These are phyloP conservation scores for Phoebastria nigripes DNA, from an alignment of 2,797 vertebrate genomes.

Conservation along the genomic window DNA sequence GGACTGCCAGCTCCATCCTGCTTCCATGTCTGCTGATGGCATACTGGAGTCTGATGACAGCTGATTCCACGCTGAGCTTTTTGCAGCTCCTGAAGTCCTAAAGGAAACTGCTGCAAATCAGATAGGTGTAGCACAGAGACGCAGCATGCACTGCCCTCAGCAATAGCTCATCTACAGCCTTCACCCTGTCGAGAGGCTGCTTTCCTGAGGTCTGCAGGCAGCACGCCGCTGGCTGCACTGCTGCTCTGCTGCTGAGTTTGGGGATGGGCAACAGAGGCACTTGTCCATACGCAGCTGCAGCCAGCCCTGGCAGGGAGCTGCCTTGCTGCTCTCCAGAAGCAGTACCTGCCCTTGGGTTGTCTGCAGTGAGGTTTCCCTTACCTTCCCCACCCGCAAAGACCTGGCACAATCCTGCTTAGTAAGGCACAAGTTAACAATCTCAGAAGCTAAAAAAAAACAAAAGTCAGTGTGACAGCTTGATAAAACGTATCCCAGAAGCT, in stretches of 20 bases:
- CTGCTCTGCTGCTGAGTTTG: background rate
- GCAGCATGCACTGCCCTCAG: background rate
- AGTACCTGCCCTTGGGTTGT: rapidly evolving
- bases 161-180: background rate
- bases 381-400: rapidly evolving
- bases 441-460: background rate
- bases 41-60: background rate
- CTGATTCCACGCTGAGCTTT: background rate
- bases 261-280: background rate
- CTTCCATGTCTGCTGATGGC: background rate
- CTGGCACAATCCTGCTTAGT: background rate
- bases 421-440: background rate
- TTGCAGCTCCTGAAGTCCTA: background rate
- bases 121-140: rapidly evolving
- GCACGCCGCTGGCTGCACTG: rapidly evolving
- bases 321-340: background rate
- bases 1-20: background rate
- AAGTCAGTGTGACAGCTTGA: conserved; percentile 4
- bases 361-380: background rate
- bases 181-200: rapidly evolving
- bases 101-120: background rate
- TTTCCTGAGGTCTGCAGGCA: background rate
- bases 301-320: background rate
- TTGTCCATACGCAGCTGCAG: rapidly evolving
- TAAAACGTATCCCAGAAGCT: background rate